Evolutionary conservation across 2,113 vertebrate species (phyloP).

Genomic region (Struthio camelus): DNA sequence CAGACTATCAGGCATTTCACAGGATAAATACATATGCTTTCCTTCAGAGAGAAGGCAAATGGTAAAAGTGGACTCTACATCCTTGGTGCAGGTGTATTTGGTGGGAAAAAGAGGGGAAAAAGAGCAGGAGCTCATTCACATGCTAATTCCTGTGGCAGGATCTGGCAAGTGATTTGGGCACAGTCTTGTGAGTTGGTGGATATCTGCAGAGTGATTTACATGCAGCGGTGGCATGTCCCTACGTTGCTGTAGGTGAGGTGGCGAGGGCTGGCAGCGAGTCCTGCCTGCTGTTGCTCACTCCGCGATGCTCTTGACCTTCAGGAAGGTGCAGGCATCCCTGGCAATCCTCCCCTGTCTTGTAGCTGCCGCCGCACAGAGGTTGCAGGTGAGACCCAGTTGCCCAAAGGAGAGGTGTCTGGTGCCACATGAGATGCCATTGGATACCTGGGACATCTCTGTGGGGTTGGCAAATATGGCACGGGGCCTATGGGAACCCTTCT

Average conservation of each 20-base stretch:
- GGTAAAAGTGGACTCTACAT: background rate
- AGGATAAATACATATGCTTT: slow-evolving; percentile 40
- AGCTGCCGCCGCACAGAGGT: background rate
- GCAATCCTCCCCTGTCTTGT: background rate
- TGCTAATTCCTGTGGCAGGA: background rate
- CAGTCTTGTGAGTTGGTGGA: background rate
- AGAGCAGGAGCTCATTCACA: background rate
- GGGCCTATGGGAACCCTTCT: background rate
- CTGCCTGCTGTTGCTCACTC: background rate
- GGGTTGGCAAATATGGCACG: background rate
- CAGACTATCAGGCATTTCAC: background rate
- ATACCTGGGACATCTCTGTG: rapidly evolving
- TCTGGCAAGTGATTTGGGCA: background rate
- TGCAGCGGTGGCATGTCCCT: background rate
- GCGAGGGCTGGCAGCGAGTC: background rate
- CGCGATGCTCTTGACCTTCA: background rate
- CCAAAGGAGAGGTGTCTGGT: background rate
- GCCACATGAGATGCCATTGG: background rate
- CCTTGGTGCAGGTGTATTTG: background rate
- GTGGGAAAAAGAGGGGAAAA: background rate
- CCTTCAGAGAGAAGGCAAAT: background rate
- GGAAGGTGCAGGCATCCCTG: background rate
- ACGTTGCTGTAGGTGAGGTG: rapidly evolving
- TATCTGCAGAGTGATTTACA: background rate
- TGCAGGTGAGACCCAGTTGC: background rate